These are phyloP conservation scores for Diaprepes abbreviatus DNA, from an alignment of 2,888 invertebrate species.

Conservation along the genomic window DNA sequence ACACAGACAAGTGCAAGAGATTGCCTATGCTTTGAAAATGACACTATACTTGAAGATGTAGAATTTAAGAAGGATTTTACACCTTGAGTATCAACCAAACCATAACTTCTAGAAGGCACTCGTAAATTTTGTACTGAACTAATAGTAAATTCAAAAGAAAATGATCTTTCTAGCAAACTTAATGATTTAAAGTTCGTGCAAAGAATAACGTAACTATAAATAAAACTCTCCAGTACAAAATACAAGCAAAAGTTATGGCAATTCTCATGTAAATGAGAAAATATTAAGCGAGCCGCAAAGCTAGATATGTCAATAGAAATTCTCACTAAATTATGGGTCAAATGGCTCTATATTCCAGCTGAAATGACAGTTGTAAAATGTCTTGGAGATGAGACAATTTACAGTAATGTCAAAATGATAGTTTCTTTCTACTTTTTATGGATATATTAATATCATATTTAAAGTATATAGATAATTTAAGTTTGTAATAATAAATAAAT, in stretches of 20 bases:
- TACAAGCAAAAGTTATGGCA: background rate
- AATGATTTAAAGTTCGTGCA: background rate
- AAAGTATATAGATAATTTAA: too few relatives aligned
- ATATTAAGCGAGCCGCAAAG: conserved; percentile 4
- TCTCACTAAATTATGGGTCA: conserved; percentile 55
- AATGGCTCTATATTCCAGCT: conserved; percentile 50
- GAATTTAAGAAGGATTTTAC: too few relatives aligned
- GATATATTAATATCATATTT: too few relatives aligned
- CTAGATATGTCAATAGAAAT: conserved; percentile 54
- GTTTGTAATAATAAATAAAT: too few relatives aligned
- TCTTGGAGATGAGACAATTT: background rate
- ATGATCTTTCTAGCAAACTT: too few relatives aligned
- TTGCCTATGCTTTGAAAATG: too few relatives aligned
- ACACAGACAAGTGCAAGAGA: too few relatives aligned
- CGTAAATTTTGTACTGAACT: too few relatives aligned
- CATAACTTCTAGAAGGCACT: too few relatives aligned
- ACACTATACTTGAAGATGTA: too few relatives aligned
- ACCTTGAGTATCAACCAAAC: too few relatives aligned
- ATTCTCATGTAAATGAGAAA: conserved; percentile 5
- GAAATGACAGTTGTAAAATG: conserved; percentile 8
- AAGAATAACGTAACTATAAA: background rate
- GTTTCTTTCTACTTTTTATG: background rate
- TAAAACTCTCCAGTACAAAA: background rate
- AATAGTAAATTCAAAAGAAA: too few relatives aligned
- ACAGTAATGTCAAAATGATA: background rate